These are phyloP conservation scores for Psittacus erithacus DNA, from an alignment of 2,113 vertebrate genomes.

Conservation along the genomic window DNA sequence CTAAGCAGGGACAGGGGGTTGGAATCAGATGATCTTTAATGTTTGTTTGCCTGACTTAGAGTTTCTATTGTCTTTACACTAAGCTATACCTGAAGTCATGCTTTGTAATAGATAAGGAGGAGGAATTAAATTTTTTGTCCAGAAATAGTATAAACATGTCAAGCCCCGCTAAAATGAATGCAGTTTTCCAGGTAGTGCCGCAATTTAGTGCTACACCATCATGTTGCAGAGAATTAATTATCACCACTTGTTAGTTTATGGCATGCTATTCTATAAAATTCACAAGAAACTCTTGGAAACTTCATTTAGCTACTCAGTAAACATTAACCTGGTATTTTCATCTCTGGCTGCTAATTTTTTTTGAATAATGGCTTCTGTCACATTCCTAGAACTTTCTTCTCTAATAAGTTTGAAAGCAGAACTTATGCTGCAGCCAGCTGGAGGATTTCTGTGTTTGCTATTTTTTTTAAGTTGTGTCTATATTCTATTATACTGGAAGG, in stretches of 20 bases:
- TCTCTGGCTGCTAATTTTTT: background rate
- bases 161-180: background rate
- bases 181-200: background rate
- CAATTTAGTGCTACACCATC: background rate
- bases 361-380: background rate
- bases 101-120: background rate
- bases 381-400: background rate
- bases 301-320: background rate
- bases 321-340: background rate
- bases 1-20: no score
- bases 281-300: background rate
- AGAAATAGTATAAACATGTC: background rate
- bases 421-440: background rate
- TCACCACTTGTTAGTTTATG: background rate
- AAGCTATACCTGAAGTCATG: background rate
- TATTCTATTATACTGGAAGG: background rate
- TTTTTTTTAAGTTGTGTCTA: background rate
- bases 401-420: background rate
- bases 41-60: background rate
- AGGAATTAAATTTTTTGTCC: background rate
- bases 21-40: background rate
- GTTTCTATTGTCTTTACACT: background rate
- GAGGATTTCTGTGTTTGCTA: background rate
- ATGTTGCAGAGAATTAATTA: background rate
- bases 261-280: background rate